A percentile compares a stretch with the other conserved stretches of the same genome.
Conservation (phyloP, 2,888 invertebrate genomes). For the Callimorpha dominula region DNA sequence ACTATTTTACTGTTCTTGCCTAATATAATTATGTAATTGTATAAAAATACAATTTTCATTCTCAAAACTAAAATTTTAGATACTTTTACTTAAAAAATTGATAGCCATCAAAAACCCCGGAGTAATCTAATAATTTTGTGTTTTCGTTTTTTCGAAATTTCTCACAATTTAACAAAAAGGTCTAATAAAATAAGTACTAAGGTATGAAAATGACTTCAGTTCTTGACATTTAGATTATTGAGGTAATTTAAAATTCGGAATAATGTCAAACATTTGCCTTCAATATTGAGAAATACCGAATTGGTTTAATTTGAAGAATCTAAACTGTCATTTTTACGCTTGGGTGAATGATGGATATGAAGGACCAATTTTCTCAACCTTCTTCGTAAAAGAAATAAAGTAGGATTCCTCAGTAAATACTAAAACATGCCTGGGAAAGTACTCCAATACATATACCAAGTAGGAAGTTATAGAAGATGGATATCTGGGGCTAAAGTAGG, state of each 20-base stretch:
- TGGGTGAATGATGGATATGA: not conserved
- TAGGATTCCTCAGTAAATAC: no score
- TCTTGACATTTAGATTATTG: conserved; percentile 2
- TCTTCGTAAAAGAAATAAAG: not conserved
- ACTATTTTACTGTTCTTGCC: not conserved
- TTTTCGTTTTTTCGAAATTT: not conserved
- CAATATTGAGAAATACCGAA: not conserved
- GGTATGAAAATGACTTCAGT: not conserved
- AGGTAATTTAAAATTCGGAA: conserved; percentile 5
- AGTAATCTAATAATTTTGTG: not conserved
- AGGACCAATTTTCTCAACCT: not conserved
- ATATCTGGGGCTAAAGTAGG: no score
- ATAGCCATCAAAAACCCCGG: not conserved
- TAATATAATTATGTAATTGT: not conserved
- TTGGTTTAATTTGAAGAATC: not conserved
- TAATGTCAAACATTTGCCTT: not conserved
- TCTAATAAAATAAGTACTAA: not conserved
- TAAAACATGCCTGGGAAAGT: no score
- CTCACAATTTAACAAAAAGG: not conserved
- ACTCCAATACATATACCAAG: no score
- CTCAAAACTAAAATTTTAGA: not conserved
- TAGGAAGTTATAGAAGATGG: no score
- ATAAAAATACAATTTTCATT: not conserved
- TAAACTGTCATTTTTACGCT: not conserved
- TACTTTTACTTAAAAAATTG: not conserved